Evolutionary conservation across 2,113 vertebrate genomes (phyloP), one percentile per base, ranked within the genome.

Genomic region (Paratilapia polleni): DNA sequence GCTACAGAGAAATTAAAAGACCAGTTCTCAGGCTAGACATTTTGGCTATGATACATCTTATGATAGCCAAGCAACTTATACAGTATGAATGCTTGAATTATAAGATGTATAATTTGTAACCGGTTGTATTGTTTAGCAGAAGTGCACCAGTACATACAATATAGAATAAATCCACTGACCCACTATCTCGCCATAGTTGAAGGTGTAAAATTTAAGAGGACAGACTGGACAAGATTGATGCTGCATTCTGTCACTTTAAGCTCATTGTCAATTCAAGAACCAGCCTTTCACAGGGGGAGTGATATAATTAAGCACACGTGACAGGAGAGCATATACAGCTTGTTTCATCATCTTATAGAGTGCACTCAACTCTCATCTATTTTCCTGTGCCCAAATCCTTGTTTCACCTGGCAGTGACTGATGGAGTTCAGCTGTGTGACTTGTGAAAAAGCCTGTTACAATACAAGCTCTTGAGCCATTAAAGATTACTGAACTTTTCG

Each of bases 401-500:
- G 83, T 79, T 88, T 90, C 83, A 88, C 82, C 85, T 85, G 87
- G 83, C 88, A 91, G 82, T 88, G 86, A 91, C 81, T 87, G 89
- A 93, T 91, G 88, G 68, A 81, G 78, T 80, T 91, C 86, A 87
- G 85, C 70, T 90, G 66, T 68, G 66, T 17, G 43, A 43, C 68
- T 82, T 57, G 75, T 76, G 19, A 63, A 62, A 84, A 34, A 31
- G 77, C 90, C 82, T 85, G 60, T 80, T 68, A 58, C 61, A 75
- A 84, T 47, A 31, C 83, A 13, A 19, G 24, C 77, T 81, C 62
- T 86, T 52, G 63, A 83, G 70, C 81, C 78, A 76, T 84, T 84
- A 83, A 73, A 58, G 20, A 80, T 68, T 78, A 85, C 82, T 85
- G 78, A 84, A 81, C 70, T 76, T 89, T 89, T 83, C 68, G 86